phyloP scores from a whole-genome alignment of 2,113 vertebrate genomes.

The Chloebia gouldiae region DNA sequence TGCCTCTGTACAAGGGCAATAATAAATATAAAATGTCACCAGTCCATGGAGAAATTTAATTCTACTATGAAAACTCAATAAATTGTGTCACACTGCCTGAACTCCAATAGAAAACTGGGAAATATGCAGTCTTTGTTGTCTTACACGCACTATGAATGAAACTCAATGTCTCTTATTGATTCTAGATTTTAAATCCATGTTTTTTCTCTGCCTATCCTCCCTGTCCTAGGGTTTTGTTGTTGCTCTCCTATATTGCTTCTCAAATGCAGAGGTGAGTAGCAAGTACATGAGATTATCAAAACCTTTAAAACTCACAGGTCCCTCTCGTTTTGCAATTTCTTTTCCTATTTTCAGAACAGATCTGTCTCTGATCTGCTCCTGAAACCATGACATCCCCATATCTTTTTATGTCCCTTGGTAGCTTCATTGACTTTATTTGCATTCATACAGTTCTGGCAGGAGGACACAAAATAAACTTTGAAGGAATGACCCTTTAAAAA shows the following conservation, averaged over 20 bases:
- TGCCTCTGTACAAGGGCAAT: background rate
- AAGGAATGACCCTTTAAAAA: background rate
- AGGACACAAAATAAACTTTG: background rate
- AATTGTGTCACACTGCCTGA: background rate
- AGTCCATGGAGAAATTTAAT: background rate
- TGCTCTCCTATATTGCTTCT: conserved; percentile 70
- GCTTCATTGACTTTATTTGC: background rate
- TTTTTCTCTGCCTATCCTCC: background rate
- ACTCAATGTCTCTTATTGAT: background rate
- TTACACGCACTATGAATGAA: background rate
- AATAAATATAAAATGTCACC: background rate
- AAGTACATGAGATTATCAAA: background rate
- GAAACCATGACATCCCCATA: background rate
- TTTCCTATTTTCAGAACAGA: background rate
- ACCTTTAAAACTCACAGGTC: background rate
- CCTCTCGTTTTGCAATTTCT: background rate
- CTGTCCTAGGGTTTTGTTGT: conserved; percentile 68
- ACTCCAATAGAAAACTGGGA: background rate
- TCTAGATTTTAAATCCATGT: background rate
- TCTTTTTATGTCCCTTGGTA: background rate
- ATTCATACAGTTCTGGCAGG: background rate
- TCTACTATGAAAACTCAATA: background rate
- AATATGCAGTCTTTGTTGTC: background rate
- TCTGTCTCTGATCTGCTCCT: background rate
- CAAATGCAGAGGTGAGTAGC: conserved; percentile 72